These are phyloP conservation scores for Popillia japonica DNA, from an alignment of 1,140 invertebrate species.

Conservation along the genomic window DNA sequence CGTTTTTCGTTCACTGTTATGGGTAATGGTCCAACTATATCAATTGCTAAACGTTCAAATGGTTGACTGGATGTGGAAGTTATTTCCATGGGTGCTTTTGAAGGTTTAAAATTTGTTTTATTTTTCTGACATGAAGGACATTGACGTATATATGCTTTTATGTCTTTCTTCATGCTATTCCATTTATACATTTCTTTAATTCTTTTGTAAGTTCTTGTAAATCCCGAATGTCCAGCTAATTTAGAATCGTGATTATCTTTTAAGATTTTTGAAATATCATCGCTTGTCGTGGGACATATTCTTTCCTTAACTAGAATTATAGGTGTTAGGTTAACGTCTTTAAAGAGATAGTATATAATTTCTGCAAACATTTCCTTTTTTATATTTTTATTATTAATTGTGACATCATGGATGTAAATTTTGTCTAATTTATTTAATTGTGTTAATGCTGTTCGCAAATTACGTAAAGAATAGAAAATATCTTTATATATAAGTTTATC, in stretches of 20 bases:
- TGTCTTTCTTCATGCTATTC: constrained; percentile 32
- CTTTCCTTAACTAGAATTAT: constrained; percentile 23
- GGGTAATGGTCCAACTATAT: constrained; percentile 55
- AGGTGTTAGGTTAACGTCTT: constrained; percentile 4
- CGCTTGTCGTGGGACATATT: neutral
- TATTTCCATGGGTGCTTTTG: constrained; percentile 52
- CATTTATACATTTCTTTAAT: constrained; percentile 35
- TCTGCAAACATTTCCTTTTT: constrained; percentile 40
- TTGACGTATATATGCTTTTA: constrained; percentile 34
- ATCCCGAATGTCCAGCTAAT: constrained; percentile 51
- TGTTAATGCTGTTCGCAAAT: constrained; percentile 32
- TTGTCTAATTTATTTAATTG: neutral
- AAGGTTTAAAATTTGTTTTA: constrained; percentile 45
- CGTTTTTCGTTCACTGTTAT: constrained; percentile 46
- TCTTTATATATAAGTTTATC: constrained; percentile 52
- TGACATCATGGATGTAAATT: constrained; percentile 41
- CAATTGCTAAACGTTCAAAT: constrained; percentile 49
- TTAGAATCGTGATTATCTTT: constrained; percentile 46
- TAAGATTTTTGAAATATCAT: constrained; percentile 44
- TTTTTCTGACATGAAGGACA: constrained; percentile 29
- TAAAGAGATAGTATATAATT: constrained; percentile 39
- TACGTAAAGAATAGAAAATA: constrained; percentile 51
- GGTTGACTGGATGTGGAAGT: constrained; percentile 48
- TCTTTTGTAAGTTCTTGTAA: constrained; percentile 24
- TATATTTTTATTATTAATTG: constrained; percentile 39